Conservation (phyloP, 1,140 invertebrate species). For the Drosophila auraria region DNA sequence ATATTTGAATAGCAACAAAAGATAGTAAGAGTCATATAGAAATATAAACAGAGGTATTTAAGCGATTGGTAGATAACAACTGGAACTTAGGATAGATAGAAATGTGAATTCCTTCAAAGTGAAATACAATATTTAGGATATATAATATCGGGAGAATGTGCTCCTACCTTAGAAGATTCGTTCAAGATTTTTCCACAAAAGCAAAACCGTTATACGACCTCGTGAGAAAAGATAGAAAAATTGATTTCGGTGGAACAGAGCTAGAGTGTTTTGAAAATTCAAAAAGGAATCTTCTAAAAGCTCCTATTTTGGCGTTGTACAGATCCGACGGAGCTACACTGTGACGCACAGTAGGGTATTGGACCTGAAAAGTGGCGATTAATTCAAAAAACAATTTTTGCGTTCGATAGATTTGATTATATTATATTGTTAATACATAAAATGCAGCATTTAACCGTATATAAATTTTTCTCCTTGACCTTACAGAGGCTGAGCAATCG, state of each 20-base stretch:
- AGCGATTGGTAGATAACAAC: no score
- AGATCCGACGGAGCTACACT: conserved; percentile 1
- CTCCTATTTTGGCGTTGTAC: not conserved
- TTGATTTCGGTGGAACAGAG: not conserved
- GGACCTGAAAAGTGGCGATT: no score
- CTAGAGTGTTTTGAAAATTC: not conserved
- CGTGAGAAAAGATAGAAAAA: not conserved
- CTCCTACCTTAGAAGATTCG: not conserved
- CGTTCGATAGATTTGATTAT: no score
- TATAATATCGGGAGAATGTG: not conserved
- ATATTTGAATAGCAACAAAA: no score
- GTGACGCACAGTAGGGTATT: not conserved
- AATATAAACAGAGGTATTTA: not conserved
- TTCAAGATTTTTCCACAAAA: no score
- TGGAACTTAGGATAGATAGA: not conserved
- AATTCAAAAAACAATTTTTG: no score
- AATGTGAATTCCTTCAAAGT: conserved; percentile 11
- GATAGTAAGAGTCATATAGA: no score
- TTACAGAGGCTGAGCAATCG: no score
- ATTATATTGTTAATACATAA: no score
- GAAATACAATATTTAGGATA: no score
- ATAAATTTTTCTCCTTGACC: no score
- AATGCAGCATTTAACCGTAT: no score
- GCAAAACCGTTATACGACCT: conserved; percentile 4
- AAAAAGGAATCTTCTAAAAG: not conserved